phyloP scores from a whole-genome alignment of 1,140 invertebrate species.

The Cyphomyrmex costatus region DNA sequence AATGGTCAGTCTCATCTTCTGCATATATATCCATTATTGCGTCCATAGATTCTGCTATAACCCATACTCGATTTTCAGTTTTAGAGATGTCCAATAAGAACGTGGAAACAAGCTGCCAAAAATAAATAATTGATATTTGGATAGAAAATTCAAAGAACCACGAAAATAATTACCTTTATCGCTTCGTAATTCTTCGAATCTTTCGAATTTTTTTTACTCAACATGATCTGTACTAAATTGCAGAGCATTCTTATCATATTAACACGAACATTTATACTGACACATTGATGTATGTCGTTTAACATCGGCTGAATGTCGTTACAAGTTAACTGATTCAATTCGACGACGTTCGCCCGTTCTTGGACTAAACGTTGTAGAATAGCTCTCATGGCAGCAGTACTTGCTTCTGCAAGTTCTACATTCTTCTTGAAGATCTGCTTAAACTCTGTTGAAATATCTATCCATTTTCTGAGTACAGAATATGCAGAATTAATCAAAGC shows the following conservation, averaged over 20 bases:
- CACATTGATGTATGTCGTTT: slow-evolving; percentile 87
- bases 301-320: slow-evolving; percentile 87
- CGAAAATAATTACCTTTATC: slow-evolving; percentile 80
- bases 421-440: slow-evolving; percentile 83
- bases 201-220: slow-evolving; percentile 64
- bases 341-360: slow-evolving; percentile 79
- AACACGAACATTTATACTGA: slow-evolving; percentile 88
- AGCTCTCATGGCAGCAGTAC: slow-evolving; percentile 90
- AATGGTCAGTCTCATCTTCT: slow-evolving; percentile 91
- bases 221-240: slow-evolving; percentile 86
- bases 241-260: slow-evolving; percentile 91
- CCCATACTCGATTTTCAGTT: slow-evolving; percentile 89
- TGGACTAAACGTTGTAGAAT: slow-evolving; percentile 85
- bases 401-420: slow-evolving; percentile 88
- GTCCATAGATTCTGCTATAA: slow-evolving; percentile 91
- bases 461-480: slow-evolving; percentile 85
- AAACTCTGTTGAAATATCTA: slow-evolving; percentile 88
- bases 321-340: slow-evolving; percentile 77
- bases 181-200: slow-evolving; percentile 73
- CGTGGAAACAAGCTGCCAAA: slow-evolving; percentile 82
- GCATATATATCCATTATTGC: slow-evolving; percentile 92
- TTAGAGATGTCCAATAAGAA: slow-evolving; percentile 87
- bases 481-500: slow-evolving; percentile 21
- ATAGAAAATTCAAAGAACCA: not conserved
- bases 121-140: slow-evolving; percentile 79